phyloP scores from a whole-genome alignment of 2,888 invertebrate genomes.

The Amblyjoppa fuscipennis region DNA sequence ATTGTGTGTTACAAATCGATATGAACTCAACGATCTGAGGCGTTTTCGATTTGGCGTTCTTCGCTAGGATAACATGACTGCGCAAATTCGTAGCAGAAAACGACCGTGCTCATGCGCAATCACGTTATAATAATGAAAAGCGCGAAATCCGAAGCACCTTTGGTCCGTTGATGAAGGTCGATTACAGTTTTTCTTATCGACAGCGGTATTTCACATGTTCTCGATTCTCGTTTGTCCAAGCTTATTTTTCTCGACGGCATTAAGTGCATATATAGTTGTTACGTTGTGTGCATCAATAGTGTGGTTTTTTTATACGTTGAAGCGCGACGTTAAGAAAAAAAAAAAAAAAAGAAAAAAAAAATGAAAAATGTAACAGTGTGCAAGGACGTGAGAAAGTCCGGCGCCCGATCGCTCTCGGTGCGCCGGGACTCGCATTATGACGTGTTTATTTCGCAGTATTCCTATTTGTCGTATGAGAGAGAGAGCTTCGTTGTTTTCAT shows the following conservation, averaged over 20 bases:
- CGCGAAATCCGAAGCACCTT: too few relatives aligned
- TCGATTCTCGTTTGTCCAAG: conserved; percentile 45
- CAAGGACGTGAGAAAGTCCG: background rate
- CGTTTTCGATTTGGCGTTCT: too few relatives aligned
- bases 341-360: conserved; percentile 3
- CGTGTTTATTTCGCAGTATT: conserved; percentile 59
- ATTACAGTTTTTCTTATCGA: too few relatives aligned
- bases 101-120: too few relatives aligned
- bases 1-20: too few relatives aligned
- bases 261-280: conserved; percentile 52
- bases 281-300: conserved; percentile 63
- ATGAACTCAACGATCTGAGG: too few relatives aligned
- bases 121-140: too few relatives aligned
- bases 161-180: too few relatives aligned
- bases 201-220: background rate
- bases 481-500: conserved; percentile 35
- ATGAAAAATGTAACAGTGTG: conserved; percentile 15
- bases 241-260: conserved; percentile 46
- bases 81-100: too few relatives aligned
- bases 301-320: conserved; percentile 54
- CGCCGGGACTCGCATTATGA: conserved; percentile 42
- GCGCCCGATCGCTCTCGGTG: background rate
- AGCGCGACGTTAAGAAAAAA: conserved; percentile 33
- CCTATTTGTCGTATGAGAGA: conserved; percentile 16
- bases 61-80: too few relatives aligned